Percentiles rank a stretch among this genome's conserved stretches.
Evolutionary conservation across 2,888 invertebrate genomes (phyloP).

Genomic region (Heliconius ismenius): DNA sequence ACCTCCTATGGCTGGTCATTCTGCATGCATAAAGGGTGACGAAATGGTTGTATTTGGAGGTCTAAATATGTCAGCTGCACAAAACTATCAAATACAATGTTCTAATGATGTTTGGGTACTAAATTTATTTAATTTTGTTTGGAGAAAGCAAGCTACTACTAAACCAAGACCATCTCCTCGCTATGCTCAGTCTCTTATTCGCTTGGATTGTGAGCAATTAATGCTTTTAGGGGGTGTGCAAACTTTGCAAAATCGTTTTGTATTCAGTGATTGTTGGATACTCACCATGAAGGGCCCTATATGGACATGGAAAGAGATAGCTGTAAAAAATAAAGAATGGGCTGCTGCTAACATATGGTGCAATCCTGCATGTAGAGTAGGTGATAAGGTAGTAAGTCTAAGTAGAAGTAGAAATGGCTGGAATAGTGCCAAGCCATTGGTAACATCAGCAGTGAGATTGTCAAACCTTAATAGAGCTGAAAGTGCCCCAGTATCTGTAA

Average conservation of each 20-base stretch:
- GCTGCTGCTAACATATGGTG: constrained; percentile 95
- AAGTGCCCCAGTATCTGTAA: constrained; percentile 75
- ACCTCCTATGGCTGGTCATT: constrained; percentile 95
- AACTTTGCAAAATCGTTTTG: constrained; percentile 87
- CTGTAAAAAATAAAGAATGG: constrained; percentile 88
- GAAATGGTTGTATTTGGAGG: constrained; percentile 93
- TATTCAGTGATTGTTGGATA: constrained; percentile 95
- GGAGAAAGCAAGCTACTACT: constrained; percentile 89
- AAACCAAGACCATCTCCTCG: constrained; percentile 89
- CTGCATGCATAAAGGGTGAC: constrained; percentile 91
- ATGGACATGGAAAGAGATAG: constrained; percentile 89
- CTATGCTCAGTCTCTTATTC: constrained; percentile 96
- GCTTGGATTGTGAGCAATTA: constrained; percentile 88
- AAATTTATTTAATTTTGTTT: constrained; percentile 87
- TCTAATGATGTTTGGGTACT: constrained; percentile 95
- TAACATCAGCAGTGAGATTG: constrained; percentile 80
- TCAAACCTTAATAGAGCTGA: constrained; percentile 67
- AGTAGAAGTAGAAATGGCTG: constrained; percentile 82
- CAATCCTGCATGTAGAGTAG: constrained; percentile 92
- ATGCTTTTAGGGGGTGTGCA: constrained; percentile 94
- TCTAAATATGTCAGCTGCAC: constrained; percentile 78
- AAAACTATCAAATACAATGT: constrained; percentile 73
- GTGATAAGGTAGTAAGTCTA: constrained; percentile 89
- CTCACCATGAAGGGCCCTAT: constrained; percentile 87
- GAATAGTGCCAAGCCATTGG: constrained; percentile 78